Evolutionary conservation across 2,113 vertebrate genomes (phyloP).

Genomic region (Megaptera novaeangliae): DNA sequence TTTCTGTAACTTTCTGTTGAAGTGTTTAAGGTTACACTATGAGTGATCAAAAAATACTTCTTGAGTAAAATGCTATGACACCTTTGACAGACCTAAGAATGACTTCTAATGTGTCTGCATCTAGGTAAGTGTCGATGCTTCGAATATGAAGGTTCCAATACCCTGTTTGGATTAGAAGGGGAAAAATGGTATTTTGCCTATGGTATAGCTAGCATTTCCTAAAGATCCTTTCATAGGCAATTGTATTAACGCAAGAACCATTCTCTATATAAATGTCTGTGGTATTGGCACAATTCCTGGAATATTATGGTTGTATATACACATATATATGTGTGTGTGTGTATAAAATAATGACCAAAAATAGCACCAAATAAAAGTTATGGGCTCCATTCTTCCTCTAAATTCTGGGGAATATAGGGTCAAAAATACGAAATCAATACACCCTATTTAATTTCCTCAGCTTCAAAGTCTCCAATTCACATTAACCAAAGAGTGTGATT

Average conservation of each 20-base stretch:
- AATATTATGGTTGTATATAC: neutral
- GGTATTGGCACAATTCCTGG: neutral
- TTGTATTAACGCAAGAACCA: neutral
- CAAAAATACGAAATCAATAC: neutral
- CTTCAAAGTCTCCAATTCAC: neutral
- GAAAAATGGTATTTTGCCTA: neutral
- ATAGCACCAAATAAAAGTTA: neutral
- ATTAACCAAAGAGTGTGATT: neutral
- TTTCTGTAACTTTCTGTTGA: slow-evolving; percentile 28
- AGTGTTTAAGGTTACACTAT: slow-evolving; percentile 54
- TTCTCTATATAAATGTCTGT: neutral
- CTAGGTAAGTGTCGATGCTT: neutral
- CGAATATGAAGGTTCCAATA: neutral
- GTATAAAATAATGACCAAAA: neutral
- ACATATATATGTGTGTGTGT: neutral
- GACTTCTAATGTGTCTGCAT: neutral
- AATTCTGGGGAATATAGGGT: neutral
- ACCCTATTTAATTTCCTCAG: neutral
- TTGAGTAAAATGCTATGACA: slow-evolving; percentile 40
- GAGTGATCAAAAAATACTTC: slow-evolving; percentile 65
- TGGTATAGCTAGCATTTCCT: neutral
- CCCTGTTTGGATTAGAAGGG: neutral
- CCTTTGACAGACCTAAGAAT: neutral
- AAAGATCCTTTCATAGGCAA: neutral
- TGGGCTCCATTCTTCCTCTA: neutral